Base-by-base conservation (phyloP, 2,797 vertebrate species). In the Harpagifer antarcticus region DNA sequence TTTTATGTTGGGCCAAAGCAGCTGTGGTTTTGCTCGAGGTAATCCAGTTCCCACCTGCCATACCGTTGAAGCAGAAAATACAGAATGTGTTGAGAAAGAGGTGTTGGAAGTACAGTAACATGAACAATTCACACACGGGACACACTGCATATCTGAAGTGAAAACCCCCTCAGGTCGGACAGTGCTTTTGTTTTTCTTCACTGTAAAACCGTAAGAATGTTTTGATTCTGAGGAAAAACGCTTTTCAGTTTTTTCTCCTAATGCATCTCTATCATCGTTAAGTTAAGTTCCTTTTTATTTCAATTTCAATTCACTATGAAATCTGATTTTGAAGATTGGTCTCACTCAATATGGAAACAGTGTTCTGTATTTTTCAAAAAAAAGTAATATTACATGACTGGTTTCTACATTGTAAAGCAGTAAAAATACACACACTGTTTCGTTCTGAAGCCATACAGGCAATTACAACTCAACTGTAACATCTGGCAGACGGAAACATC, bases 401-500 rank as follows among this genome's bases (percentile, higher is more conserved):
- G 42, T 68, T 69, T 81, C 68, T 67, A 59, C 74, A 76, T 76
- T 68, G 66, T 57, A 60, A 61, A 82, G 78, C 79, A 66, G 72
- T 73, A 87, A 88, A 88, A 89, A 79, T 49, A 68, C 60, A 76
- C 69, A 62, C 70, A 65, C 81, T 82, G 74, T 78, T 82, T 84
- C 57, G 81, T 83, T 85, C 50, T 65, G 40, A 64, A 71, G 82
- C 82, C 81, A 49, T 64, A 75, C 76, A 76, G 60, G 85, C 82
- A 92, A 91, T 90, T 88, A 91, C 53, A 43, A 68, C 58, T 86
- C 47, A 68, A 81, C 79, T 83, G 72, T 54, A 83, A 74, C 84
- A 81, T 78, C 75, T 88, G 91, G 87, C 88, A 83, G 68, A 89
- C 79, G 74, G 89, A 90, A 90, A 88, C 73, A 84, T 88, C 78